Percentiles rank a stretch among this genome's conserved stretches.
phyloP scores from a whole-genome alignment of 2,888 invertebrate species.

The Drosophila helvetica region DNA sequence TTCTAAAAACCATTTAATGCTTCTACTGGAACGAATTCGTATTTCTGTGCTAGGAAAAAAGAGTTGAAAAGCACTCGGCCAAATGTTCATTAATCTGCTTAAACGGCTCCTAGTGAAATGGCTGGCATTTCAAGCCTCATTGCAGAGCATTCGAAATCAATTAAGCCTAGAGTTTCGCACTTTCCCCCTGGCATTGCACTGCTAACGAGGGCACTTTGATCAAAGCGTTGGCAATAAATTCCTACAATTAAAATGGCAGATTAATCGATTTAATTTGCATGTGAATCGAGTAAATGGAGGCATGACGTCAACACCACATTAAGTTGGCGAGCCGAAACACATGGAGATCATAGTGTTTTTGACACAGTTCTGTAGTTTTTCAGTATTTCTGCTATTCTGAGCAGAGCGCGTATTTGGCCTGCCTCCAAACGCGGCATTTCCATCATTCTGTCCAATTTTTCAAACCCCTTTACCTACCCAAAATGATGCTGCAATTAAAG shows the following conservation, averaged over 20 bases:
- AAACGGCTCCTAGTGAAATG: neutral
- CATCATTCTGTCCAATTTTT: constrained; percentile 1
- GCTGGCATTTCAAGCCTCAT: neutral
- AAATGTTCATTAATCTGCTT: neutral
- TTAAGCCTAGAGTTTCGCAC: neutral
- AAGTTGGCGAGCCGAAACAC: constrained; percentile 1
- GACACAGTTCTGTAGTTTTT: neutral
- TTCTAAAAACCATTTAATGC: constrained; percentile 20
- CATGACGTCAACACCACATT: constrained; percentile 21
- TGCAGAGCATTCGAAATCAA: constrained; percentile 2
- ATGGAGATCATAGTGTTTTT: constrained; percentile 4
- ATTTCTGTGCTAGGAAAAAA: neutral
- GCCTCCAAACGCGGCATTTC: neutral
- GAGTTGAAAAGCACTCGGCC: neutral
- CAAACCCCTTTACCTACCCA: neutral
- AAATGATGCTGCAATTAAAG: constrained; percentile 19
- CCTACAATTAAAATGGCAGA: constrained; percentile 54
- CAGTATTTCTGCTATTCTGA: no score
- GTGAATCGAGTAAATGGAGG: neutral
- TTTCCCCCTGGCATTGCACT: constrained; percentile 8
- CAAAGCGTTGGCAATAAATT: constrained; percentile 16
- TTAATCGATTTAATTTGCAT: constrained; percentile 33
- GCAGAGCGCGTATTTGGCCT: neutral
- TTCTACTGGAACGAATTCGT: neutral
- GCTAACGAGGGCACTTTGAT: constrained; percentile 18